Evolutionary conservation across 1,140 invertebrate genomes (phyloP).

Genomic region (Sesamia nonagrioides): DNA sequence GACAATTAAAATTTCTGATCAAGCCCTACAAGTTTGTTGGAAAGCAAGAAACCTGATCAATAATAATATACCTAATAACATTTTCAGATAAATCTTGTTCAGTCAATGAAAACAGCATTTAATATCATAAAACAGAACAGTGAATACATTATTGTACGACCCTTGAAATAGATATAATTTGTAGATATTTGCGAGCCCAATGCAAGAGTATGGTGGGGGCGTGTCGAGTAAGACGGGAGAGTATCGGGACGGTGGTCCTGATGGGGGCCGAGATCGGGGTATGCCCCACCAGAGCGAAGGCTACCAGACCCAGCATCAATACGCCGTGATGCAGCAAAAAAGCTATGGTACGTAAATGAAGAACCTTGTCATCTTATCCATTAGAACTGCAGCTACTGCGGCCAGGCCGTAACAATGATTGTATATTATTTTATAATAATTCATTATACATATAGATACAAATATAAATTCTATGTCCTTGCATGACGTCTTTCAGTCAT

Average conservation of each 20-base stretch:
- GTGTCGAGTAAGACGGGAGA: conserved; percentile 71
- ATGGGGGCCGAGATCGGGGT: conserved; percentile 60
- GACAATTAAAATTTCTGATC: not conserved
- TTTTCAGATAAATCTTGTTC: too few relatives aligned
- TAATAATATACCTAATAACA: too few relatives aligned
- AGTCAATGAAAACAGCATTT: too few relatives aligned
- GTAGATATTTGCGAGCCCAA: conserved; percentile 68
- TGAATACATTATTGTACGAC: too few relatives aligned
- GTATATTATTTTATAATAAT: too few relatives aligned
- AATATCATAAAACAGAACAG: too few relatives aligned
- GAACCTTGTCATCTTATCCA: not conserved
- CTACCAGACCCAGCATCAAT: conserved; percentile 66
- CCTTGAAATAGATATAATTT: conserved; percentile 13
- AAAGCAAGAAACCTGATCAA: too few relatives aligned
- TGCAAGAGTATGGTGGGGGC: conserved; percentile 82
- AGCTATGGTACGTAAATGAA: conserved; percentile 65
- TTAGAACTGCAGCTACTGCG: not conserved
- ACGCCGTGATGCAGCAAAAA: conserved; percentile 71
- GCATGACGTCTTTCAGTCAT: too few relatives aligned
- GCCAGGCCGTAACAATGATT: too few relatives aligned
- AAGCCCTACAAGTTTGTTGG: too few relatives aligned
- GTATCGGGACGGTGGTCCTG: conserved; percentile 65
- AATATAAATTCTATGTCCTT: not conserved
- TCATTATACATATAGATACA: not conserved
- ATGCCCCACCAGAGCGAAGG: conserved; percentile 61